Evolutionary conservation across 2,888 invertebrate genomes (phyloP), one percentile per base, ranked within the genome.

Genomic region (Venustoraphidia nigricollis): DNA sequence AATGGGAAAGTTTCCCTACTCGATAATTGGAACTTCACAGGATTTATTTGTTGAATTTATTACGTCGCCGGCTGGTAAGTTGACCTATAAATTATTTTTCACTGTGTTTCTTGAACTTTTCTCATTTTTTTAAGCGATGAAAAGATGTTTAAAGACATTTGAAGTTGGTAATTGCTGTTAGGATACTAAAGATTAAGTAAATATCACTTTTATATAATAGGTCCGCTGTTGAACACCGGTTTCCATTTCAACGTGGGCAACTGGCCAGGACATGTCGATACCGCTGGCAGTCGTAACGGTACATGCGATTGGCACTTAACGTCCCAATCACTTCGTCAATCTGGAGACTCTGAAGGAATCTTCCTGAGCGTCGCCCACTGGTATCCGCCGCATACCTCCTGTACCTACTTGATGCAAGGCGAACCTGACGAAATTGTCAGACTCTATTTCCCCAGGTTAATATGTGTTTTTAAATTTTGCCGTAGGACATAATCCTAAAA

Each of bases 211-310:
- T 27, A 27, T 27, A 27, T 27, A n/a, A 9, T 35, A 79, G 80
- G 91, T 40, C 92, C 92, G 0, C 70, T 93, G 14, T 73, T 92
- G 45, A 92, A 92, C 65, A 92, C 91, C 0, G 93, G 92, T 6
- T 93, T 93, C 65, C 92, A 92, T 67, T 92, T 93, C 70, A 92
- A 92, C 68, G 92, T 92, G 45, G 91, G 91, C 54, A 90, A 89
- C 66, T 91, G 90, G 90, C 91, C 91, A 0, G 91, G 91, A 0
- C 89, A 90, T 66, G 89, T 90, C 45, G 89, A 91, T 61, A 89
- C 90, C 0, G 86, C 88, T 0, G 90, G 91, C 1, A 85, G 84
- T 36, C 78, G 83, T 55, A 86, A 88, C 52, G 88, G 90, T 6
- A 85, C 85, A 43, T 91, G 91, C 61, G 88, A 90, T 65, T 91